Evolutionary conservation across 2,113 vertebrate genomes (phyloP), one percentile per base, ranked within the genome.

Genomic region (Macaca mulatta): DNA sequence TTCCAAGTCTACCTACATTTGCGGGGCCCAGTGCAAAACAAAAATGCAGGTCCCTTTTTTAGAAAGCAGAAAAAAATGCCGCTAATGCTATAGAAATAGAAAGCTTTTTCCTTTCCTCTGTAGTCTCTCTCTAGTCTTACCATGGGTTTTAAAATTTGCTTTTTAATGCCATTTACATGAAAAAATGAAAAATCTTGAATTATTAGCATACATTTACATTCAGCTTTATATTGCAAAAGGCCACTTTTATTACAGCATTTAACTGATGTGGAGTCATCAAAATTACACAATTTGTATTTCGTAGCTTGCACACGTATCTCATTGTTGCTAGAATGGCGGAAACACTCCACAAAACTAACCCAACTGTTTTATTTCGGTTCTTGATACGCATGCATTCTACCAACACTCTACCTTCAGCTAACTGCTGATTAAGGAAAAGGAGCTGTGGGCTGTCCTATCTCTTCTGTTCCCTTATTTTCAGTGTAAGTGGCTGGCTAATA

Each of bases 171-270:
- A 94, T 59, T 90, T 88, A 45, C 4, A 6, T 23, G 20, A 80
- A 64, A 57, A 87, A 77, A 82, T 85, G 22, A 82, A 94, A 61
- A 86, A 84, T 82, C 48, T 81, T 83, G 40, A 96, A 82, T 90
- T 84, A 72, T 92, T 30, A 85, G 52, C 22, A 86, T 30, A 59
- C 22, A 59, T 96, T 78, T 90, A 22, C 20, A 32, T 92, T 89
- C n/a, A 61, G 43, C 12, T 94, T 96, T 87, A 55, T 69, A 55
- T 40, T 72, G 32, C 27, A 9, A 32, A 57, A 70, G 88, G 69
- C 25, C 16, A n/a, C 6, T 85, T 93, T 96, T 70, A 77, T 75
- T 57, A 64, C n/a, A 84, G 45, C 16, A 72, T 32, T 55, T 35
- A 70, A 74, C 67, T 70, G 50, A 48, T 0, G 5, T 52, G 45